Base-by-base conservation (phyloP, 1,140 invertebrate species). In the Drosophila varians region DNA sequence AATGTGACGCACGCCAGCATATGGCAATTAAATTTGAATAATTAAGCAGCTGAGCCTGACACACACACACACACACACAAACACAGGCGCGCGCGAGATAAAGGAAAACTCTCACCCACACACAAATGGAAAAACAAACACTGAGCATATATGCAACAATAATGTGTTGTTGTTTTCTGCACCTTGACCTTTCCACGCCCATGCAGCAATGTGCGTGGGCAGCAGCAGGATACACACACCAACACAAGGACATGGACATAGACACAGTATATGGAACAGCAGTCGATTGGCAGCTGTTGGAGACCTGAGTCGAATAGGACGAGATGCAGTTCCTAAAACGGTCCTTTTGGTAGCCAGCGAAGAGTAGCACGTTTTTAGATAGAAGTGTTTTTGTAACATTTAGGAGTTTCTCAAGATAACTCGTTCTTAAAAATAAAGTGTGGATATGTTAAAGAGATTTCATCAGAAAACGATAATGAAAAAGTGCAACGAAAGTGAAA, bases 121-220 rank as follows among this genome's bases (percentile, higher is more conserved):
- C n/a, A 12, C 11, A 14, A 46, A 6, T 6, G 1, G 11, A 47
- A 26, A 46, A 12, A 12, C 45, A 14, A 38, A 11, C 11, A 51
- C 31, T 9, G 6, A 26, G 28, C 21, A 14, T 23, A 34, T 49
- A 28, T 60, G 56, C 55, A 58, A 43, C 76, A 73, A 56, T 71
- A 60, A 51, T 78, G 23, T 26, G 11, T 61, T 69, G 54, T 82
- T 58, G 55, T 48, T 47, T 57, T 52, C 58, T 62, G 60, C 71
- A 58, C 77, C 64, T 83, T 84, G 71, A 83, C 79, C 79, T 83
- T 83, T 84, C 61, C 57, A 68, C 43, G 57, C 70, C 45, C 73
- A 58, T 49, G 54, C 64, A 61, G 16, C 46, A 47, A 47, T 18
- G 18, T 40, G 68, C 68, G 68, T 73, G 48, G 66, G 70, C 23